Percentiles rank a stretch among this genome's conserved stretches.
phyloP scores from a whole-genome alignment of 2,113 vertebrate genomes.

The Plestiodon gilberti region DNA sequence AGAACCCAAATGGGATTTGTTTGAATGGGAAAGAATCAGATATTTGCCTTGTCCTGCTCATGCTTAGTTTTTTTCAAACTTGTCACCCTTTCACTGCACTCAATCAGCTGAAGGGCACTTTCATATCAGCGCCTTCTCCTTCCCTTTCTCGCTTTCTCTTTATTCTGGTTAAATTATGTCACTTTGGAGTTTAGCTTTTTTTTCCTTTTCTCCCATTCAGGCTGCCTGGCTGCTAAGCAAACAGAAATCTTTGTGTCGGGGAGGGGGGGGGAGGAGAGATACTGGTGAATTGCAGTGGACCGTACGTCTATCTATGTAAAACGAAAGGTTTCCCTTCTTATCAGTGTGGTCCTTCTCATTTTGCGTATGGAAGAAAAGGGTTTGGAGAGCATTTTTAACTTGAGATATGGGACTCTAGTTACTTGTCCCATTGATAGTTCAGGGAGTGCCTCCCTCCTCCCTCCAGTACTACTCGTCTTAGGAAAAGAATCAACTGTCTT shows the following conservation, averaged over 20 bases:
- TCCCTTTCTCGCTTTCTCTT: background rate
- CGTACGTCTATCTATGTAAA: conserved; percentile 8
- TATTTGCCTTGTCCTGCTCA: conserved; percentile 26
- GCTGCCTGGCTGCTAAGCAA: conserved; percentile 33
- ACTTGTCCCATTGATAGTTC: background rate
- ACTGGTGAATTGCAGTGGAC: conserved; percentile 21
- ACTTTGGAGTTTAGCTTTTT: conserved; percentile 32
- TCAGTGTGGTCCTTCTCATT: background rate
- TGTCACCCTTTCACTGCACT: conserved; percentile 28
- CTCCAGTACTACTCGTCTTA: conserved; percentile 9
- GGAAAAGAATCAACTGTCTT: conserved; percentile 22
- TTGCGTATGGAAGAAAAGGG: background rate
- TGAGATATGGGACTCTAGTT: conserved; percentile 9
- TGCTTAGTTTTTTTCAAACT: conserved; percentile 39
- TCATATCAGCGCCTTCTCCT: conserved; percentile 51
- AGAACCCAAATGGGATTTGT: background rate
- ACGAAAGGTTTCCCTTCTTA: background rate
- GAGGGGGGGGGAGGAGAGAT: background rate
- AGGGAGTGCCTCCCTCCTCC: background rate
- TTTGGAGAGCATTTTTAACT: conserved; percentile 1
- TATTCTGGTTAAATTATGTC: conserved; percentile 43
- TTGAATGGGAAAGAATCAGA: conserved; percentile 3
- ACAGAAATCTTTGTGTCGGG: conserved; percentile 23
- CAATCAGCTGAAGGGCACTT: conserved; percentile 45
- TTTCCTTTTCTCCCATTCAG: conserved; percentile 38